Evolutionary conservation across 1,140 invertebrate genomes (phyloP), one percentile per base, ranked within the genome.

Genomic region (Anagrus nilaparvatae): DNA sequence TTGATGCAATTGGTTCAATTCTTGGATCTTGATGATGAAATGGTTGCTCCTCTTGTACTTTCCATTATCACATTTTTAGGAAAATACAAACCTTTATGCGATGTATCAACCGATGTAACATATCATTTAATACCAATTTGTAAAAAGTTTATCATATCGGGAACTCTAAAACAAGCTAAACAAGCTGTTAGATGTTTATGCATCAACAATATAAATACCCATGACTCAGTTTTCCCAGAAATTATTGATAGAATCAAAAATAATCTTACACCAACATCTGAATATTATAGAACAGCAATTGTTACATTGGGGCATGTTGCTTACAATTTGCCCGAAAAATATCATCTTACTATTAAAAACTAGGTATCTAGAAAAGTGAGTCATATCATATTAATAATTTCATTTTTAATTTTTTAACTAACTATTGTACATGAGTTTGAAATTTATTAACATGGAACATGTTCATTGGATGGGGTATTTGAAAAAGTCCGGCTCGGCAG

Each of bases 231-330:
- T 18, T 89, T 95, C 63, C 79, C 81, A 18, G 84, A 87, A 50
- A 88, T 95, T 42, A 77, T 95, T 56, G 89, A 94, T 51, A 78
- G 78, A 50, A 68, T 87, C 44, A 84, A 84, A 52, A 64, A 74
- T 7, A 84, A 82, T 10, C 66, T 96, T 9, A 79, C 75, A 32
- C 83, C 87, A 1, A 78, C 80, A 21, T 88, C 82, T 29, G 77
- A 82, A 21, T 76, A 91, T 69, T 96, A 94, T 68, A 76, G 88
- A 51, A 95, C 91, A 8, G 85, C 91, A 41, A 89, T 97, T 52
- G 90, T 97, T 5, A 82, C 89, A 1, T 71, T 97, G 34, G 93
- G 94, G 25, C 93, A 97, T 64, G 88, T 97, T 52, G 91, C 92
- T 1, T 84, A 83, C 55, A 90, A 93, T 67, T 73, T 90, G 55